These are phyloP conservation scores for Phenganax stokvisi DNA, from an alignment of 92 coral and sea anemone genomes.

Conservation along the genomic window DNA sequence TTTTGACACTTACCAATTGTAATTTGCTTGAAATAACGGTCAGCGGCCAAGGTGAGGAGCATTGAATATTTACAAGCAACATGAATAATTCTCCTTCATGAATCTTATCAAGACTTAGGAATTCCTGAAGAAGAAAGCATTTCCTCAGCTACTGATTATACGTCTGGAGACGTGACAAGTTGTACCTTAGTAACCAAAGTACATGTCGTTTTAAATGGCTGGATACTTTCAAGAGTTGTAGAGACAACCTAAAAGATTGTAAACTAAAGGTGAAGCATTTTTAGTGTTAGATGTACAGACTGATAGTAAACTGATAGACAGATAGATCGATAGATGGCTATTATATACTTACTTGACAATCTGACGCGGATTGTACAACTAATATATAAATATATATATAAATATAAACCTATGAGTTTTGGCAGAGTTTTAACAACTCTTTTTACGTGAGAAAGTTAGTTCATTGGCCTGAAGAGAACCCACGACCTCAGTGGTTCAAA, in stretches of 20 bases:
- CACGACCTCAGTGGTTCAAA: no score
- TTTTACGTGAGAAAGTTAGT: no score
- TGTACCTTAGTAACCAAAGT: constrained; percentile 37
- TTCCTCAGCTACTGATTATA: neutral
- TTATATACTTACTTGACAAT: no score
- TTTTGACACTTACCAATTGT: constrained; percentile 61
- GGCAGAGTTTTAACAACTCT: no score
- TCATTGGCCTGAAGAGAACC: no score
- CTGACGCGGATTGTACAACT: no score
- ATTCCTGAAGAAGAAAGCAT: constrained; percentile 33
- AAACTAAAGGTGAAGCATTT: neutral
- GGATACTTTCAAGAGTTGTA: constrained; percentile 22
- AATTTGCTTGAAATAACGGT: constrained; percentile 80
- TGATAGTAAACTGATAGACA: no score
- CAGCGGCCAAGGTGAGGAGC: constrained; percentile 99
- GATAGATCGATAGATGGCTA: no score
- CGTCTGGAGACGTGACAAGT: no score
- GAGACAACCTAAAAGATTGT: constrained; percentile 4
- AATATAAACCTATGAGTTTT: no score
- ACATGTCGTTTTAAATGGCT: constrained; percentile 26
- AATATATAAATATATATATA: no score
- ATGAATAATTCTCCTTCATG: constrained; percentile 90
- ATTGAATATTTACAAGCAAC: constrained; percentile 75
- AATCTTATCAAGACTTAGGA: constrained; percentile 79
- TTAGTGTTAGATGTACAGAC: no score